phyloP scores from a whole-genome alignment of 1,140 invertebrate species.

The Octopus sinensis region DNA sequence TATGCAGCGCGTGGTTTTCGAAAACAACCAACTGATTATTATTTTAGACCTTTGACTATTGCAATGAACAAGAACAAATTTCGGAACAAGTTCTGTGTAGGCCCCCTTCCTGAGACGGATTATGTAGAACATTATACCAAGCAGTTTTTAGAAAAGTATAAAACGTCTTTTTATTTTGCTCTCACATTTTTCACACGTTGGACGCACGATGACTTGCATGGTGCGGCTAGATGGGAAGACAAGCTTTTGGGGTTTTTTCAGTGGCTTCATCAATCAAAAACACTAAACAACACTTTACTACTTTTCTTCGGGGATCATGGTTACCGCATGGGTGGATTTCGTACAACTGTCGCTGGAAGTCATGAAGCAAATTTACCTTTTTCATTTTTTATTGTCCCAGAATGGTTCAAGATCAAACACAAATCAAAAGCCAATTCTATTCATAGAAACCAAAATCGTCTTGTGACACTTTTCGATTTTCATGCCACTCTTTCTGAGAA shows the following conservation, averaged over 20 bases:
- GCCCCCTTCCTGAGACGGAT: conserved; percentile 43
- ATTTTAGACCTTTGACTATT: conserved; percentile 54
- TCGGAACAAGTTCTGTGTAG: conserved; percentile 45
- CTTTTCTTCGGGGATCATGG: conserved; percentile 88
- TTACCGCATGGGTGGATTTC: conserved; percentile 74
- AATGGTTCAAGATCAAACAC: conserved; percentile 67
- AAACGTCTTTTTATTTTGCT: conserved; percentile 47
- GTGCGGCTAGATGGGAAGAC: conserved; percentile 47
- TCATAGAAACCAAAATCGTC: conserved; percentile 62
- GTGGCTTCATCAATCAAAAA: neutral
- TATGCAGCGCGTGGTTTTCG: conserved; percentile 57
- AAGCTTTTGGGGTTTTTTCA: conserved; percentile 31
- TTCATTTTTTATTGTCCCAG: conserved; percentile 75
- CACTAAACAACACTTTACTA: conserved; percentile 62
- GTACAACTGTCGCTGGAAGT: conserved; percentile 74
- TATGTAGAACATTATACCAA: conserved; percentile 48
- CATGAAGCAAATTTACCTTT: conserved; percentile 84
- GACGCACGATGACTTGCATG: conserved; percentile 53
- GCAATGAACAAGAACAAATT: conserved; percentile 48
- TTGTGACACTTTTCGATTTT: conserved; percentile 60
- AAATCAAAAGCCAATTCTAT: conserved; percentile 68
- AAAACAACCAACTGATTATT: conserved; percentile 58
- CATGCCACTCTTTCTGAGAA: conserved; percentile 56
- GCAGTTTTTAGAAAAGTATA: conserved; percentile 40
- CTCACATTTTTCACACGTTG: conserved; percentile 55